Evolutionary conservation across 2,113 vertebrate genomes (phyloP), one percentile per base, ranked within the genome.

Genomic region (Sinocyclocheilus anophthalmus): DNA sequence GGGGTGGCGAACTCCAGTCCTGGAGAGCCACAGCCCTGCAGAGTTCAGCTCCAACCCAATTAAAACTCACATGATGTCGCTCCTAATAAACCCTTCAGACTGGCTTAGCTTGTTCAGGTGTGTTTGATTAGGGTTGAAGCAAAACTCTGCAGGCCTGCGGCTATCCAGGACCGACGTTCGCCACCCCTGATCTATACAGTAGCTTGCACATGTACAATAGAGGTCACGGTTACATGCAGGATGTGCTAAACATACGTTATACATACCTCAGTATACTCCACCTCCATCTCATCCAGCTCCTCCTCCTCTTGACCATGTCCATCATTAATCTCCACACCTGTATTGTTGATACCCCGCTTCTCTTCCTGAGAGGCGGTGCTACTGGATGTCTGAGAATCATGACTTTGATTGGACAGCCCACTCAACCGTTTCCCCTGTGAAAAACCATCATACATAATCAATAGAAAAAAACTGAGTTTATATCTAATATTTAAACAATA

Each of bases 381-480:
- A 80, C 92, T 92, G 8, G 97, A 96, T 0, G 91, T 88, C n/a
- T 92, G 96, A 0, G 97, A 97, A 73, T 96, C 96, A 5, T 94
- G 96, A 0, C 97, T 98, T 88, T 95, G 95, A 22, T 93, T 95
- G 0, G 97, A 98, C 0, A 91, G 89, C 16, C 90, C 89, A 0
- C 97, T 99, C 88, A 96, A 95, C 14, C 98, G 95, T 90, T 97
- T 97, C 73, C 95, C 96, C 97, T 98, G 80, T 1, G 42, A 90
- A 11, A 26, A 61, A 0, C 67, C 50, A 78, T 26, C 57, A 76
- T 1, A 63, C 3, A 55, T 55, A 55, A 53, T 70, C 16, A 76
- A 42, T 33, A 9, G 30, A 8, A 18, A 24, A 22, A 83, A 18
- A n/a, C 1, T 42, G 6, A 9, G 26, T 16, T 33, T 67, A 13